Evolutionary conservation across 2,113 vertebrate genomes (phyloP).

Genomic region (Dolichallabes microphthalmus): DNA sequence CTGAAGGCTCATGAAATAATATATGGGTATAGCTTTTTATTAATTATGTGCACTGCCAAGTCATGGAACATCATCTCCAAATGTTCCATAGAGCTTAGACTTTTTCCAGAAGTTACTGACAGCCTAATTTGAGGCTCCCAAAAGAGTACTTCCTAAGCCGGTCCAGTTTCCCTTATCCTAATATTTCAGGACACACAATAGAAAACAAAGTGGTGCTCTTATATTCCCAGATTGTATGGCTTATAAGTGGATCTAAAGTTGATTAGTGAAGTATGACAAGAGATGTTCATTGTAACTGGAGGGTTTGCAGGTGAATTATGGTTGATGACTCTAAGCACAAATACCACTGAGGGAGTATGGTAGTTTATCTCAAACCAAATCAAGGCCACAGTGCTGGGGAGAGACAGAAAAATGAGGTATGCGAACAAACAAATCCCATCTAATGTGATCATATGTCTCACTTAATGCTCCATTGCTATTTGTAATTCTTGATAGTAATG

Average conservation of each 20-base stretch:
- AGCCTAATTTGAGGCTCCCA: slow-evolving; percentile 40
- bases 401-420: neutral
- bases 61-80: slow-evolving; percentile 34
- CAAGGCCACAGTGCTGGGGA: neutral
- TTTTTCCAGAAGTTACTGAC: slow-evolving; percentile 46
- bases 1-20: slow-evolving; percentile 34
- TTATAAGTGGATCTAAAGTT: slow-evolving; percentile 18
- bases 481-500: neutral
- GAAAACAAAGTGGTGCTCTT: slow-evolving; percentile 24
- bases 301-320: neutral
- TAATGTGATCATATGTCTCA: slow-evolving; percentile 14
- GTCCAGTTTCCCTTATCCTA: slow-evolving; percentile 31
- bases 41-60: slow-evolving; percentile 30
- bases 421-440: slow-evolving; percentile 22
- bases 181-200: slow-evolving; percentile 43
- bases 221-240: slow-evolving; percentile 30
- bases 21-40: slow-evolving; percentile 14
- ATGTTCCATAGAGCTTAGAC: slow-evolving; percentile 30
- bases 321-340: neutral
- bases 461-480: slow-evolving; percentile 3
- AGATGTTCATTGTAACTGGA: slow-evolving; percentile 43
- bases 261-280: slow-evolving; percentile 17
- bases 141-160: slow-evolving; percentile 31
- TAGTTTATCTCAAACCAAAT: neutral
- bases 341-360: neutral